Evolutionary conservation across 2,888 invertebrate species (phyloP), one percentile per base, ranked within the genome.

Genomic region (Lepidocyrtinus sp.): DNA sequence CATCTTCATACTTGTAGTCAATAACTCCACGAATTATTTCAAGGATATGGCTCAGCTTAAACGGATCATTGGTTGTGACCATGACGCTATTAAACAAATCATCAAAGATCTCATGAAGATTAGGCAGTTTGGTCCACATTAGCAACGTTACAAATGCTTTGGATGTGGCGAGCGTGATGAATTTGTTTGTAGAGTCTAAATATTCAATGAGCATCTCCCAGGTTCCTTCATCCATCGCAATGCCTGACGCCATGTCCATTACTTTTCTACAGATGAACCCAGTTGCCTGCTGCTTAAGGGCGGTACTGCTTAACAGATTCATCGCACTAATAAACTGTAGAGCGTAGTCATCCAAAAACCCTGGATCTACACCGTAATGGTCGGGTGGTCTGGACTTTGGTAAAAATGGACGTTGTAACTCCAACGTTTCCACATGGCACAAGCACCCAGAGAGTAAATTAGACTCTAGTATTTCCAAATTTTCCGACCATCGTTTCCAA

Each of bases 11-110:
- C 87, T 95, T 96, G 93, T 95, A 96, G 88, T 96, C 96, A 0
- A 96, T 94, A 87, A 96, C 94, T 86, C 95, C 92, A 88, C 95
- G 95, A 69, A 96, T 93, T 63, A 96, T 92, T 88, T 96, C 95
- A 86, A 96, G 90, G 83, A 94, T 94, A 88, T 83, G 82, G 50
- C 75, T 85, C 12, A 85, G 65, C 67, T 83, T 85, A 65, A 81
- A 76, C 2, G 83, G 85, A 69, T 84, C 84, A 21, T 75, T 70
- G 3, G 76, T 77, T 12, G 76, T 82, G 26, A 79, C 75, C 64
- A 77, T 82, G 46, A 83, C 83, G 22, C 78, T 77, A 55, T 72
- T 83, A 36, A 87, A 85, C 24, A 86, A 71, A 68, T 85, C 86
- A 69, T 84, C 84, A 77, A 86, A 85, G 36, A 86, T 87, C 94